Evolutionary conservation across 2,888 invertebrate genomes (phyloP).

Genomic region (Amphipoea oculea): DNA sequence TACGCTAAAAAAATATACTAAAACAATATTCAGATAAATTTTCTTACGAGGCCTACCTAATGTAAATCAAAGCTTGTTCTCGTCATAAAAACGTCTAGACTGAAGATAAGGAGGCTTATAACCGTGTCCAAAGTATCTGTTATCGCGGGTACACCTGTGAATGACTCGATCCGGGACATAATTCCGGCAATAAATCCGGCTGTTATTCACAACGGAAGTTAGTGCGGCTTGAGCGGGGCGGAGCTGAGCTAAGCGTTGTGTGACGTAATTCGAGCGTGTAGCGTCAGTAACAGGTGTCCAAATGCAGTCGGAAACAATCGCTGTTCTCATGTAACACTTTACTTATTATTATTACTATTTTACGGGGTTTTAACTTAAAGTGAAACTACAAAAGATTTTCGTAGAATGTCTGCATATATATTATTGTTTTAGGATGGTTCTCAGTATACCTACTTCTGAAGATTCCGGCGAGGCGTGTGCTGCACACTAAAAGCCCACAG

Average conservation of each 20-base stretch:
- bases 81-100: conserved; percentile 35
- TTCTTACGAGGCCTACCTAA: neutral
- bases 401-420: neutral
- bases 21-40: neutral
- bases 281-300: conserved; percentile 40
- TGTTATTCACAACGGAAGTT: conserved; percentile 39
- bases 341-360: neutral
- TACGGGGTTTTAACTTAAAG: neutral
- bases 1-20: neutral
- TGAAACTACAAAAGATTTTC: neutral
- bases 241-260: neutral
- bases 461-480: neutral
- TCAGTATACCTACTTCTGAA: neutral
- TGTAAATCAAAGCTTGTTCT: conserved; percentile 12
- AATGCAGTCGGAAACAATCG: conserved; percentile 13
- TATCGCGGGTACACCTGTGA: conserved; percentile 41
- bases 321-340: neutral
- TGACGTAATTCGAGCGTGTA: conserved; percentile 5
- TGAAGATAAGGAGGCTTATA: conserved; percentile 25
- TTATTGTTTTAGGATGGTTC: neutral
- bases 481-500: neutral
- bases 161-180: conserved; percentile 39
- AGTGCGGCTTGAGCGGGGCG: neutral
- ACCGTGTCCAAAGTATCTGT: conserved; percentile 35
- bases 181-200: conserved; percentile 39